These are phyloP conservation scores for Bubalus kerabau DNA, from an alignment of 2,113 vertebrate species.

Conservation along the genomic window DNA sequence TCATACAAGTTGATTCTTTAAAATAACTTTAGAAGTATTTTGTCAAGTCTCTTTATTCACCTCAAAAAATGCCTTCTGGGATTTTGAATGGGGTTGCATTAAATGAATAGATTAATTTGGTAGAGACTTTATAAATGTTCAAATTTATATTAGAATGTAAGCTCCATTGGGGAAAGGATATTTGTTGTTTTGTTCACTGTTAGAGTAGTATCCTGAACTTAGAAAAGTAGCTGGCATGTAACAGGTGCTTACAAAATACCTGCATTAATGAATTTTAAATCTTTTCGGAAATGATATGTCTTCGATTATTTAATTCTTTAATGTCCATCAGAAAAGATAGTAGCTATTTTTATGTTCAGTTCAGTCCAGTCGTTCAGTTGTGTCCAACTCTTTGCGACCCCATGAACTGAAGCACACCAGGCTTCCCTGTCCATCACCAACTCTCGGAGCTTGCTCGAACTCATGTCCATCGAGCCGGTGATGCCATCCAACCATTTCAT, in stretches of 20 bases:
- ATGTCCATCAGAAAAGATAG: not conserved
- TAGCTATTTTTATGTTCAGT: not conserved
- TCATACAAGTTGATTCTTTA: conserved; percentile 21
- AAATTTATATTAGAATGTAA: conserved; percentile 20
- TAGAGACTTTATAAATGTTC: not conserved
- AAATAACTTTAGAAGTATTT: conserved; percentile 22
- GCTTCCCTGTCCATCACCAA: not conserved
- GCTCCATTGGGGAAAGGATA: not conserved
- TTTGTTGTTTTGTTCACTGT: not conserved
- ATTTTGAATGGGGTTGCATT: not conserved
- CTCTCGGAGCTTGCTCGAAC: not conserved
- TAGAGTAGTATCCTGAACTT: not conserved
- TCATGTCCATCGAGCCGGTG: not conserved
- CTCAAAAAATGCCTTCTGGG: not conserved
- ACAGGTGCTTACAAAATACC: not conserved
- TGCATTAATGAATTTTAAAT: not conserved
- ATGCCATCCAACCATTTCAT: not conserved
- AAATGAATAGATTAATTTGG: not conserved
- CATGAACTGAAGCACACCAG: not conserved
- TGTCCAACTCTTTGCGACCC: not conserved
- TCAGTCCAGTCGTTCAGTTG: fast-evolving
- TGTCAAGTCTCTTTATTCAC: not conserved
- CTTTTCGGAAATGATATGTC: not conserved
- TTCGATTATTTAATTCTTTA: not conserved
- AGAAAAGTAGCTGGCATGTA: not conserved